Conservation (phyloP, 92 coral and sea anemone genomes). For the Montipora capitata region DNA sequence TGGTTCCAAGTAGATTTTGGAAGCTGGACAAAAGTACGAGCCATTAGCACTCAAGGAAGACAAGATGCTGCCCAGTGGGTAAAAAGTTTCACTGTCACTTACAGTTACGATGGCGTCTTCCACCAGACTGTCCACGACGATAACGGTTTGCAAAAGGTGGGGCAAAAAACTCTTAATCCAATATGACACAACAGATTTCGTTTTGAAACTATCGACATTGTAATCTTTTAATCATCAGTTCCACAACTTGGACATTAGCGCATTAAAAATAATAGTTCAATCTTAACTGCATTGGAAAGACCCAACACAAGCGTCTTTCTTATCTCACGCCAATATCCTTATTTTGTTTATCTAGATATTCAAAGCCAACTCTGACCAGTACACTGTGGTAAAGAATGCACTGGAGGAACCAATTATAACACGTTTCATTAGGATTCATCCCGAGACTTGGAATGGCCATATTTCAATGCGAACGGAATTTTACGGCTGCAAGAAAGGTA, state of each 20-base stretch:
- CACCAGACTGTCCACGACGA: neutral
- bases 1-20: conserved; percentile 40
- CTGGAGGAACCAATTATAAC: conserved; percentile 14
- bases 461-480: conserved; percentile 37
- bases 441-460: conserved; percentile 7
- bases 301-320: too few species aligned
- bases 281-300: too few species aligned
- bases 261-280: too few species aligned
- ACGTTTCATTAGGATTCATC: conserved; percentile 29
- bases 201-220: too few species aligned
- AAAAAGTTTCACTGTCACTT: conserved; percentile 12
- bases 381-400: conserved; percentile 9
- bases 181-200: too few species aligned
- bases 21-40: conserved; percentile 32
- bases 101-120: conserved; percentile 34
- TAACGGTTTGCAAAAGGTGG: neutral
- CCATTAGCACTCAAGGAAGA: conserved; percentile 27
- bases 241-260: too few species aligned
- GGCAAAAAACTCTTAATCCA: too few species aligned
- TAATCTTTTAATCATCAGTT: too few species aligned
- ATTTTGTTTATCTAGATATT: neutral
- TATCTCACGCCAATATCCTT: too few species aligned
- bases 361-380: conserved; percentile 25
- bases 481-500: conserved; percentile 40
- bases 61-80: conserved; percentile 40